Evolutionary conservation across 2,888 invertebrate species (phyloP).

Genomic region (Lepidochrysops patricia): DNA sequence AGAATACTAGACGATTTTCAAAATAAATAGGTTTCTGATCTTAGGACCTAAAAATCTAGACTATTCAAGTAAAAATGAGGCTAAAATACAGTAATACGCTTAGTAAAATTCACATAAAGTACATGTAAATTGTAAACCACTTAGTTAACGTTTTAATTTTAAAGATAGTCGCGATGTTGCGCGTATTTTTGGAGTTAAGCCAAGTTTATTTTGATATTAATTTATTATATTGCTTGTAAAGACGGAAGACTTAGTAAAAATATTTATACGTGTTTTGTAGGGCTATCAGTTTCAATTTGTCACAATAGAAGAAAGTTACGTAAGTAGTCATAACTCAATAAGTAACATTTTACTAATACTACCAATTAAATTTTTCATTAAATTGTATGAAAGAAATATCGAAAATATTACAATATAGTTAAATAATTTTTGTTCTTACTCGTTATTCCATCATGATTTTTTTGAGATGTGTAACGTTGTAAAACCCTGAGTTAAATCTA

Average conservation of each 20-base stretch:
- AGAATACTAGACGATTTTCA: background rate
- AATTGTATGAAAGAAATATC: too few species aligned
- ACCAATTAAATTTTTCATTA: too few species aligned
- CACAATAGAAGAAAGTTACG: background rate
- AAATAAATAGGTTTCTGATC: background rate
- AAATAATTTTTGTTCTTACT: too few species aligned
- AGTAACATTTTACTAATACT: too few species aligned
- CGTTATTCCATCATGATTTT: too few species aligned
- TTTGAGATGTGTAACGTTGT: too few species aligned
- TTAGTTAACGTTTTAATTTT: constrained; percentile 43
- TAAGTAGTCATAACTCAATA: background rate
- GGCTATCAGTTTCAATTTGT: constrained; percentile 15
- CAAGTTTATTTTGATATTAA: constrained; percentile 64
- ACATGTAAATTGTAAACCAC: constrained; percentile 23
- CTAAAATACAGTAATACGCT: background rate
- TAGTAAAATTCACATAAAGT: constrained; percentile 13
- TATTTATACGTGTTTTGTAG: background rate
- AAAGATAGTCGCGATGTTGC: constrained; percentile 51
- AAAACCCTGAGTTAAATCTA: background rate
- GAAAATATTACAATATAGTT: too few species aligned
- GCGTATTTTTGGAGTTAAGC: constrained; percentile 50
- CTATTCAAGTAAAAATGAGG: background rate
- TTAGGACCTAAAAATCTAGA: background rate
- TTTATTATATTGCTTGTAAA: constrained; percentile 55
- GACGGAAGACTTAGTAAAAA: constrained; percentile 39